These are phyloP conservation scores for Tetranychus cinnabarinus DNA, from an alignment of 1,140 invertebrate genomes.

Conservation along the genomic window DNA sequence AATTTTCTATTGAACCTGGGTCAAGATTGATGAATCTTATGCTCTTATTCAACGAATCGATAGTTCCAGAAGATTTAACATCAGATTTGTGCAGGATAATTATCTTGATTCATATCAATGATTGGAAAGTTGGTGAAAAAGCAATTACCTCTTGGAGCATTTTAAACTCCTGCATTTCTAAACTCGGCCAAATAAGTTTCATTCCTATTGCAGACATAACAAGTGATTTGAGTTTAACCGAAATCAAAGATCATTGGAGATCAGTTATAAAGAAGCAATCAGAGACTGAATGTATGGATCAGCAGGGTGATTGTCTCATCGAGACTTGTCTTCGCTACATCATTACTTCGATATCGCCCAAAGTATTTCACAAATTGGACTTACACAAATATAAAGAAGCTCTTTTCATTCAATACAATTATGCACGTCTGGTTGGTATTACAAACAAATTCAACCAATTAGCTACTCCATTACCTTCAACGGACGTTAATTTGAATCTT, in stretches of 20 bases:
- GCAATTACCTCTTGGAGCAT: background rate
- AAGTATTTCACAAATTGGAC: background rate
- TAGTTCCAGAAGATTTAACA: background rate
- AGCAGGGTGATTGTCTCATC: background rate
- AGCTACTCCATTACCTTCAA: no score
- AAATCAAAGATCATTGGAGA: background rate
- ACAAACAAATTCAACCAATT: background rate
- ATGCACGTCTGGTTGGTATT: background rate
- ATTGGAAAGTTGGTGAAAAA: background rate
- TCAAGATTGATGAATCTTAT: background rate
- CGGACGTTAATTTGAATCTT: no score
- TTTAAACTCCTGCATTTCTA: background rate
- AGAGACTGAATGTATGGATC: background rate
- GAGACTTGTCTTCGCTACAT: background rate
- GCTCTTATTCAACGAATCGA: background rate
- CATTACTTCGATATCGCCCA: background rate
- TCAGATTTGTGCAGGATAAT: background rate
- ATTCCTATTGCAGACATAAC: background rate
- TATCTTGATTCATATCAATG: background rate
- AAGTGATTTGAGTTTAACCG: background rate
- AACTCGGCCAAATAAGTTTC: background rate
- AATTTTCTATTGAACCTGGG: background rate
- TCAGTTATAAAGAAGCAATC: background rate
- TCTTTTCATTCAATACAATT: background rate
- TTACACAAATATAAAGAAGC: background rate